These are phyloP conservation scores for Acyrthosiphon pisum DNA, from an alignment of 1,140 invertebrate species.

Conservation along the genomic window DNA sequence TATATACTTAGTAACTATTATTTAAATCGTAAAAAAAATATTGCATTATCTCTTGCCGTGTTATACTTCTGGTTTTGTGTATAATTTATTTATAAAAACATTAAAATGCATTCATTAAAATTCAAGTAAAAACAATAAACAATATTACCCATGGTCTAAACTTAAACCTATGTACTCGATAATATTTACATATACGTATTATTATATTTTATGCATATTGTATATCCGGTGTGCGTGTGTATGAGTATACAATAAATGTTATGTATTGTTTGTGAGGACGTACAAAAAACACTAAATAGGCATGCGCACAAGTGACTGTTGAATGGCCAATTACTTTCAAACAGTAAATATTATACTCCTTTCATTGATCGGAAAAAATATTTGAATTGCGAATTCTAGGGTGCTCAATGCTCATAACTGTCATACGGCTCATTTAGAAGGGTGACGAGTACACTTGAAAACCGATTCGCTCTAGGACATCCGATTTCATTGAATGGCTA, in stretches of 20 bases:
- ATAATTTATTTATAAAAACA: neutral
- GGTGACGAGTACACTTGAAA: conserved; percentile 44
- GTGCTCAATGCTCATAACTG: conserved; percentile 23
- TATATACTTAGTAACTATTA: neutral
- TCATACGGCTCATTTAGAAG: conserved; percentile 54
- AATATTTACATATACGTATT: neutral
- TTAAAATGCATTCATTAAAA: neutral
- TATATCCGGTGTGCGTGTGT: neutral
- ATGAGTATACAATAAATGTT: neutral
- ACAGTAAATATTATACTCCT: conserved; percentile 15
- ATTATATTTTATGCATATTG: neutral
- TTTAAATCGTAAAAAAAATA: neutral
- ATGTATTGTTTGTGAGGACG: neutral
- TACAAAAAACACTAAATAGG: neutral
- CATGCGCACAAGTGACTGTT: conserved; percentile 31
- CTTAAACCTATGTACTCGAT: neutral
- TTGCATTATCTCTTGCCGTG: neutral
- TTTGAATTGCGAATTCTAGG: conserved; percentile 20
- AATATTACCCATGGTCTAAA: neutral
- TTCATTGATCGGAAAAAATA: neutral
- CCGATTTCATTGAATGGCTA: neutral
- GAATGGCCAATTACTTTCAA: conserved; percentile 40
- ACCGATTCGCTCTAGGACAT: conserved; percentile 36
- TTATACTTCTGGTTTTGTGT: neutral
- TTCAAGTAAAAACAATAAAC: neutral